These are phyloP conservation scores for Hirudo medicinalis DNA, from an alignment of 1,140 invertebrate genomes.

Conservation along the genomic window DNA sequence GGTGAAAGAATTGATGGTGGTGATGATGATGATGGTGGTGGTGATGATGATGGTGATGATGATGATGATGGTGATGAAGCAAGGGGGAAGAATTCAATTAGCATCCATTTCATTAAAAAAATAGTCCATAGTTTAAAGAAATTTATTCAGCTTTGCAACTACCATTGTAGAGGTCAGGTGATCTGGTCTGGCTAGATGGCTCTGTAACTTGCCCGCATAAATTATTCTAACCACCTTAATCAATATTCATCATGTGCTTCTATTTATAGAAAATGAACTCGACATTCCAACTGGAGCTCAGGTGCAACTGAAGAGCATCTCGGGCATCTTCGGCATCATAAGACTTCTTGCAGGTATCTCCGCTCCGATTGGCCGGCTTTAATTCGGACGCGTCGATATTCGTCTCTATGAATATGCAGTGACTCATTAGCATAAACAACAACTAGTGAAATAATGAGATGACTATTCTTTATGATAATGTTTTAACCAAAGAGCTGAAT, in stretches of 20 bases:
- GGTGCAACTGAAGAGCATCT: slow-evolving; percentile 54
- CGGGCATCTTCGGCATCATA: slow-evolving; percentile 76
- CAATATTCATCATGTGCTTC: not conserved
- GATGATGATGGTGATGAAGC: not conserved
- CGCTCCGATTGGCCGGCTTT: not conserved
- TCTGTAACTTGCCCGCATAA: too few relatives aligned
- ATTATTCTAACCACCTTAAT: too few relatives aligned
- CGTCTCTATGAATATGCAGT: not conserved
- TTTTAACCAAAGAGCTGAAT: too few relatives aligned
- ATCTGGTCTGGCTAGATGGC: too few relatives aligned
- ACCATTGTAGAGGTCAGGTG: too few relatives aligned
- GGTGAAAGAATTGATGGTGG: not conserved
- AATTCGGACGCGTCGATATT: slow-evolving; percentile 3
- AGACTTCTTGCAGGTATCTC: slow-evolving; percentile 55
- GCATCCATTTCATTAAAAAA: too few relatives aligned
- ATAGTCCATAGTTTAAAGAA: too few relatives aligned
- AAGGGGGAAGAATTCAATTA: too few relatives aligned
- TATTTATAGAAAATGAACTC: slow-evolving; percentile 20
- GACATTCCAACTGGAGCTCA: slow-evolving; percentile 49
- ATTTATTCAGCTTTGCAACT: too few relatives aligned
- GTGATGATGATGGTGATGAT: not conserved
- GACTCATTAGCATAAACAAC: not conserved
- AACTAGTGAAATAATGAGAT: too few relatives aligned
- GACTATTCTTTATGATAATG: too few relatives aligned
- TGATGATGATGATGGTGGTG: not conserved